Conservation (phyloP, 2,113 vertebrate species). For the Rattus norvegicus region DNA sequence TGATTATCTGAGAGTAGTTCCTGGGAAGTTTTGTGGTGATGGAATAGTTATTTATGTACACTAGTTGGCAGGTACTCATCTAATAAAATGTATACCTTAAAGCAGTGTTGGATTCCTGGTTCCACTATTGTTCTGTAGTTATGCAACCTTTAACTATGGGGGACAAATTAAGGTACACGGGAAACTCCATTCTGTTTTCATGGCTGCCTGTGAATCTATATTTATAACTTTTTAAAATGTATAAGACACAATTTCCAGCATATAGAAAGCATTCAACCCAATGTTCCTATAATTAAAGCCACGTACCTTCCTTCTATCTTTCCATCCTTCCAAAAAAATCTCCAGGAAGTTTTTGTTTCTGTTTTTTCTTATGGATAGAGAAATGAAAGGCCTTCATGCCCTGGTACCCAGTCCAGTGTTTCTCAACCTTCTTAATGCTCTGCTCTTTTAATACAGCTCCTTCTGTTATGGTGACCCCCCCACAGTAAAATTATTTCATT, state of each 20-base stretch:
- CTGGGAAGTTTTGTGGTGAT: neutral
- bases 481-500: neutral
- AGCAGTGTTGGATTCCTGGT: neutral
- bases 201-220: neutral
- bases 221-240: neutral
- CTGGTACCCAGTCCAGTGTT: neutral
- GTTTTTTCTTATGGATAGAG: neutral
- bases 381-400: neutral
- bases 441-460: too few species aligned
- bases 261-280: slow-evolving; percentile 21
- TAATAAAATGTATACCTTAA: neutral
- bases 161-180: neutral
- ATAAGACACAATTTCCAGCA: neutral
- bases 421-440: neutral
- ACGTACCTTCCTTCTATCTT: neutral
- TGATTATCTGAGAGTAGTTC: neutral
- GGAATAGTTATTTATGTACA: neutral
- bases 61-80: neutral
- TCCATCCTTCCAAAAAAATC: too few species aligned
- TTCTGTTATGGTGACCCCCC: neutral
- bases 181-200: neutral
- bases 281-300: slow-evolving; percentile 18
- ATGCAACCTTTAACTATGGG: neutral
- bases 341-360: neutral
- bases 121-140: neutral